Evolutionary conservation across 2,113 vertebrate species (phyloP).

Genomic region (Gasterosteus nipponicus): DNA sequence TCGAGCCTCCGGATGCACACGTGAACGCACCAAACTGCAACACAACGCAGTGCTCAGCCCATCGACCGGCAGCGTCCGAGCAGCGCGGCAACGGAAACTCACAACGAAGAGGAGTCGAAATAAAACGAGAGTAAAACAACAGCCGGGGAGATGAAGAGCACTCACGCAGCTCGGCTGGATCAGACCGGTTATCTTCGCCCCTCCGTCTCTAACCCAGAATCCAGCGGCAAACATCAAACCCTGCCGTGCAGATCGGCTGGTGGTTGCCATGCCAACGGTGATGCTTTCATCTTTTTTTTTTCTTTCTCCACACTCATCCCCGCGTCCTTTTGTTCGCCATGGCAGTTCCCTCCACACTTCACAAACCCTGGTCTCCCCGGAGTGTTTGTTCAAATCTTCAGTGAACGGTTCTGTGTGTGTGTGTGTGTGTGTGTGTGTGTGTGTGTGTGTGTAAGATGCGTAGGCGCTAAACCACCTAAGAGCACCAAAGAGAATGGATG

Average conservation of each 20-base stretch:
- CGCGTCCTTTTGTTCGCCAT: conserved; percentile 35
- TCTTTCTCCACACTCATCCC: conserved; percentile 16
- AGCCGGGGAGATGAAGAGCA: conserved; percentile 33
- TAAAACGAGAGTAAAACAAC: conserved; percentile 39
- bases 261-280: conserved; percentile 73
- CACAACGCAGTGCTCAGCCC: conserved; percentile 1
- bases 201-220: conserved; percentile 41
- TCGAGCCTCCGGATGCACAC: background rate
- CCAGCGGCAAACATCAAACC: conserved; percentile 59
- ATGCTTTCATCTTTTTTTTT: conserved; percentile 58
- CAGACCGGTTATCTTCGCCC: conserved; percentile 57
- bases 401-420: conserved; percentile 9
- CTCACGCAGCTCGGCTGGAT: conserved; percentile 46
- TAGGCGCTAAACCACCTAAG: conserved; percentile 1
- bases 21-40: background rate
- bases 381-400: conserved; percentile 41
- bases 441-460: conserved; percentile 16
- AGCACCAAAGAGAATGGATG: conserved; percentile 16
- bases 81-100: conserved; percentile 8
- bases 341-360: conserved; percentile 32
- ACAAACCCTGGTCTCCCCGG: conserved; percentile 32
- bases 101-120: conserved; percentile 7
- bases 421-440: conserved; percentile 23
- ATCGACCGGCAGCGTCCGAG: conserved; percentile 1
- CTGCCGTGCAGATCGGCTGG: conserved; percentile 33